These are phyloP conservation scores for Bombus affinis DNA, from an alignment of 1,140 invertebrate genomes.

Conservation along the genomic window DNA sequence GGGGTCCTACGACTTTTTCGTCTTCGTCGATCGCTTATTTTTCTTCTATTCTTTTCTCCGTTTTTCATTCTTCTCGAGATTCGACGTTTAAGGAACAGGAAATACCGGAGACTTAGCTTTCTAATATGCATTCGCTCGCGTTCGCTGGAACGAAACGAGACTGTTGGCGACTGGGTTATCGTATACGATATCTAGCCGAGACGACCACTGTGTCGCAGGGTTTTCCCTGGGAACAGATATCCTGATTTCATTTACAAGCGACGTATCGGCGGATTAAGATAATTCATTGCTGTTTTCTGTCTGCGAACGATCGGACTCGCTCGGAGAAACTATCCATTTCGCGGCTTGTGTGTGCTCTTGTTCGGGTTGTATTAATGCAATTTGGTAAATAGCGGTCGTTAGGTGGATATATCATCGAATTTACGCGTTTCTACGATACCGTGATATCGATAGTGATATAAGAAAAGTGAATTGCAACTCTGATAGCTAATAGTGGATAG, in stretches of 20 bases:
- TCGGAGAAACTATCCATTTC: background rate
- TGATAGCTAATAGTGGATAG: background rate
- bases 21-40: too few species aligned
- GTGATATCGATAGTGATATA: background rate
- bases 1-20: constrained; percentile 4
- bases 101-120: background rate
- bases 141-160: background rate
- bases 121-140: constrained; percentile 20
- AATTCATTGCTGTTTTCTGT: constrained; percentile 4
- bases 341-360: background rate
- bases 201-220: background rate
- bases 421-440: background rate
- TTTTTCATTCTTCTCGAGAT: background rate
- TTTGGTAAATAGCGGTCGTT: background rate
- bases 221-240: constrained; percentile 17
- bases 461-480: background rate
- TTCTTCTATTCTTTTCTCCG: background rate
- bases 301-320: background rate
- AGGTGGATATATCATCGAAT: background rate
- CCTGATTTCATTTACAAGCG: constrained; percentile 20
- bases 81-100: background rate
- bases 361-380: accelerated
- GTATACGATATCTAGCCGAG: background rate
- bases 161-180: constrained; percentile 12
- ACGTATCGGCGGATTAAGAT: constrained; percentile 16